Evolutionary conservation across 2,797 vertebrate genomes (phyloP).

Genomic region (Sebastes iracundus): DNA sequence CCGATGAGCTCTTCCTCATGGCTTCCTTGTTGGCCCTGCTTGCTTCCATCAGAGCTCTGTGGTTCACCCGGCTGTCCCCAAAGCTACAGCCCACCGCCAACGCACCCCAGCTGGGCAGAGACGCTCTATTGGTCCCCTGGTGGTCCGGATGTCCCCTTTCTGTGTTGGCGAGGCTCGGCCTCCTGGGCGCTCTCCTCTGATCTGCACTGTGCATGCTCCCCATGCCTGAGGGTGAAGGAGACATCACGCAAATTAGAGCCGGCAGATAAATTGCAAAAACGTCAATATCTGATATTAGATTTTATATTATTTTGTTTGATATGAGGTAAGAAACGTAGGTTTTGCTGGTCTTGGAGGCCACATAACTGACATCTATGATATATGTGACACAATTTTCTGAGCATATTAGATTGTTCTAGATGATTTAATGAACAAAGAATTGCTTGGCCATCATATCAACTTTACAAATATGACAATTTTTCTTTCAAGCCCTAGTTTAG

Average conservation of each 20-base stretch:
- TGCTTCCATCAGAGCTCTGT: conserved; percentile 63
- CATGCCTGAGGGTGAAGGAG: conserved; percentile 27
- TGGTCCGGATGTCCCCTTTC: conserved; percentile 73
- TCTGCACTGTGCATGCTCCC: conserved; percentile 64
- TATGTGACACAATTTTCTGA: not conserved
- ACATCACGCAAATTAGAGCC: not conserved
- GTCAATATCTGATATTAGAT: not conserved
- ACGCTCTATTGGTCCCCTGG: conserved; percentile 74
- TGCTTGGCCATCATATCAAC: not conserved
- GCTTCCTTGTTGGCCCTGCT: conserved; percentile 81
- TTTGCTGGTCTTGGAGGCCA: not conserved
- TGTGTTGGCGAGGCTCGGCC: conserved; percentile 55
- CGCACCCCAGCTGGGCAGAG: conserved; percentile 71
- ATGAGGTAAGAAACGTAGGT: not conserved
- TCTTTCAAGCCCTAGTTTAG: not conserved
- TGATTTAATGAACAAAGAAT: not conserved
- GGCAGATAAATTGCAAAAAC: not conserved
- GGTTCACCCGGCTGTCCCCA: conserved; percentile 66
- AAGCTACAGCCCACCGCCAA: conserved; percentile 65
- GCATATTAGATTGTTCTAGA: not conserved
- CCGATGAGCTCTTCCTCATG: conserved; percentile 79
- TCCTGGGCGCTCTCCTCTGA: conserved; percentile 81
- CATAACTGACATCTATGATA: not conserved
- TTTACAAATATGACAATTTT: not conserved
- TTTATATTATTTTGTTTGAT: not conserved